Conservation (phyloP, 2,113 vertebrate genomes). For the Pongo abelii region DNA sequence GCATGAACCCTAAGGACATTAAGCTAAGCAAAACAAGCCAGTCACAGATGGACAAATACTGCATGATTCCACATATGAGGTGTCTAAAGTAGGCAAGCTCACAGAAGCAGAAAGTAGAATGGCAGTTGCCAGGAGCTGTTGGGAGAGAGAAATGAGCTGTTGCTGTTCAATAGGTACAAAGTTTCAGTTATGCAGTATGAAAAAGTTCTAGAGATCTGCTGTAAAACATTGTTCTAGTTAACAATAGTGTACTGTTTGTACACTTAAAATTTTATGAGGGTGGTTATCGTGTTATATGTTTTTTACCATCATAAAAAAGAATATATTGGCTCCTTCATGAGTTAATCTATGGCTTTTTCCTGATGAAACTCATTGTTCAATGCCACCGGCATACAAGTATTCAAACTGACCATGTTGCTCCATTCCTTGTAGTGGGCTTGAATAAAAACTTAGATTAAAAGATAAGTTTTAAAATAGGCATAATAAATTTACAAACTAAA, state of each 20-base stretch:
- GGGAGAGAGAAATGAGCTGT: background rate
- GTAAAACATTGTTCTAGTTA: background rate
- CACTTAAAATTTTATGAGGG: background rate
- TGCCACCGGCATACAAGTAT: background rate
- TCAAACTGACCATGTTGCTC: background rate
- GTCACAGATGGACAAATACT: background rate
- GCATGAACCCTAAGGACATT: background rate
- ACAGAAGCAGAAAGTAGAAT: background rate
- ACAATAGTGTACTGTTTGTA: background rate
- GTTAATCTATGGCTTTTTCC: slow-evolving; percentile 42
- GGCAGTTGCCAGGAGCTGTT: background rate
- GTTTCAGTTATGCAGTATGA: background rate
- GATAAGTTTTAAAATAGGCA: slow-evolving; percentile 75
- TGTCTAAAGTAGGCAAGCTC: background rate
- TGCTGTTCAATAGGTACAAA: background rate
- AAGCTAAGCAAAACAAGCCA: background rate
- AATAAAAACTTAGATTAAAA: slow-evolving; percentile 64
- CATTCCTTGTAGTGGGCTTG: slow-evolving; percentile 49
- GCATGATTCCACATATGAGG: background rate
- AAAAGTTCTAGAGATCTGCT: background rate
- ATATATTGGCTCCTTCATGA: background rate
- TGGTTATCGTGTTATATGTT: background rate
- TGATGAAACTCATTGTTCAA: background rate
- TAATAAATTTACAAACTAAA: slow-evolving; percentile 73
- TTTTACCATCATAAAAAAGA: background rate